A percentile compares a stretch with the other conserved stretches of the same genome.
These are phyloP conservation scores for Cinara cedri DNA, from an alignment of 2,888 invertebrate species.

Conservation along the genomic window DNA sequence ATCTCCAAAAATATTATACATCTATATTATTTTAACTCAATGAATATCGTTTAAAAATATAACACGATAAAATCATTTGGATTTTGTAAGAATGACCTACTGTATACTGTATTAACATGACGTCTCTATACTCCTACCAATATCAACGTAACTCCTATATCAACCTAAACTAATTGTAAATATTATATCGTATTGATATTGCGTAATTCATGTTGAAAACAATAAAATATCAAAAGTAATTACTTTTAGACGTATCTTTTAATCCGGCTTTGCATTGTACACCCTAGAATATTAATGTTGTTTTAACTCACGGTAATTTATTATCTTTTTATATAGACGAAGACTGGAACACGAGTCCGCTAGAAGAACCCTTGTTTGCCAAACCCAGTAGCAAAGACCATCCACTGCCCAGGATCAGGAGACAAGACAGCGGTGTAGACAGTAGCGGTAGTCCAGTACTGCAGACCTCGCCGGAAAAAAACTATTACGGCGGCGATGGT, in stretches of 20 bases:
- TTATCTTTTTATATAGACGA: constrained; percentile 70
- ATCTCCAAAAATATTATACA: too few relatives aligned
- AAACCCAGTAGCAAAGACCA: constrained; percentile 65
- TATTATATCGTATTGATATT: too few relatives aligned
- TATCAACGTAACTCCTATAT: too few relatives aligned
- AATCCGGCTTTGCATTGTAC: too few relatives aligned
- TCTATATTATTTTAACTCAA: background rate
- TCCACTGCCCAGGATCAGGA: constrained; percentile 64
- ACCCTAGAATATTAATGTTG: background rate
- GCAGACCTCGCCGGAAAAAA: constrained; percentile 49
- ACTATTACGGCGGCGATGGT: constrained; percentile 36
- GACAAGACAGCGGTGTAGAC: constrained; percentile 59
- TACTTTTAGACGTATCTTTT: too few relatives aligned
- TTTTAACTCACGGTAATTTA: background rate
- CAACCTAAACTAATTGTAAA: too few relatives aligned
- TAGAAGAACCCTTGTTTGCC: constrained; percentile 68
- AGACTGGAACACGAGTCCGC: constrained; percentile 74
- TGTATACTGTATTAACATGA: too few relatives aligned
- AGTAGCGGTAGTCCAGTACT: constrained; percentile 57
- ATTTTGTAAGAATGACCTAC: too few relatives aligned
- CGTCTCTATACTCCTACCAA: too few relatives aligned
- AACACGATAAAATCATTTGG: too few relatives aligned
- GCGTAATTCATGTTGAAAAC: too few relatives aligned
- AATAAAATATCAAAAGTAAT: too few relatives aligned
- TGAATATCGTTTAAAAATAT: background rate